Conservation (phyloP, 2,113 vertebrate species). For the Lethenteron camtschaticum region DNA sequence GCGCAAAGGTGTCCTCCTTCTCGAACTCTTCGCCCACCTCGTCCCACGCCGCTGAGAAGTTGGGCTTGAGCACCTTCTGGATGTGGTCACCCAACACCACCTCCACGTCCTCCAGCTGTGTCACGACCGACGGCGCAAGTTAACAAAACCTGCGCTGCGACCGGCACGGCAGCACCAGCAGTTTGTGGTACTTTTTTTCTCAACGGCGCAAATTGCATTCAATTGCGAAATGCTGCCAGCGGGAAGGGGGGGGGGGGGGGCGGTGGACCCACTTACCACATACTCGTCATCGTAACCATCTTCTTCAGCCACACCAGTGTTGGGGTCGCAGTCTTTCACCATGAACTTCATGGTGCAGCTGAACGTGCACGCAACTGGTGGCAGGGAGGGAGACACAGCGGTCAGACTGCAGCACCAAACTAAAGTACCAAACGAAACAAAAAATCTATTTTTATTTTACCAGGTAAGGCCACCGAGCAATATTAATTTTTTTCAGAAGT, state of each 20-base stretch:
- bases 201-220: too few relatives aligned
- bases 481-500: too few relatives aligned
- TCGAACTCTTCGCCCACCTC: constrained; percentile 81
- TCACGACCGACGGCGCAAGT: too few relatives aligned
- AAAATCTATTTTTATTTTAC: not conserved
- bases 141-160: too few relatives aligned
- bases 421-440: not conserved
- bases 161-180: too few relatives aligned
- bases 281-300: constrained; percentile 91
- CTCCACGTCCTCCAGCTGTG: constrained; percentile 73
- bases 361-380: constrained; percentile 61
- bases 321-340: constrained; percentile 76
- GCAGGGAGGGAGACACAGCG: constrained; percentile 9
- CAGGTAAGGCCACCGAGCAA: too few relatives aligned
- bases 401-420: not conserved
- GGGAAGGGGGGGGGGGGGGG: not conserved
- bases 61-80: constrained; percentile 77
- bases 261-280: constrained; percentile 35
- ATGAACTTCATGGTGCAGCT: constrained; percentile 91
- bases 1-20: constrained; percentile 87
- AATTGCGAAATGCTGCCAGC: too few relatives aligned
- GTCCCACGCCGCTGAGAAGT: constrained; percentile 85
- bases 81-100: constrained; percentile 75
- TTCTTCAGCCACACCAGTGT: constrained; percentile 64
- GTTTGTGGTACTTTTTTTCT: too few relatives aligned